Percentiles rank a stretch among this genome's conserved stretches.
Evolutionary conservation across 1,140 invertebrate species (phyloP).

Genomic region (Pentalonia nigronervosa): DNA sequence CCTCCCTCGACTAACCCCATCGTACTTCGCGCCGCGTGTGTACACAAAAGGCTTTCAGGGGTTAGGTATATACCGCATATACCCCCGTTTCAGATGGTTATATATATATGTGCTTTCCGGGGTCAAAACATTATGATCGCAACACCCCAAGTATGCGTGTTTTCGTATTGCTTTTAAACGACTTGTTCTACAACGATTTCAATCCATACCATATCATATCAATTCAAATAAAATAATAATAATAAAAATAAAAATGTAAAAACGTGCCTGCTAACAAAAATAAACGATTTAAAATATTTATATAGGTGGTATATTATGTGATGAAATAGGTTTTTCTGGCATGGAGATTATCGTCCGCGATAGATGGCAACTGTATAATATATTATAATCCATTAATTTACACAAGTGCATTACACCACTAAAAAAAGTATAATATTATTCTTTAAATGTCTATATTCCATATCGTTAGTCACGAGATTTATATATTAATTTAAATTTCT

Average conservation of each 20-base stretch:
- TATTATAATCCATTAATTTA: not conserved
- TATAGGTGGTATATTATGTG: too few species aligned
- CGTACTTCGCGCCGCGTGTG: not conserved
- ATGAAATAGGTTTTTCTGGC: too few species aligned
- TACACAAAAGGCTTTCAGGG: constrained; percentile 18
- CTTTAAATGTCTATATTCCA: not conserved
- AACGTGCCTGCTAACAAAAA: too few species aligned
- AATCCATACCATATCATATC: not conserved
- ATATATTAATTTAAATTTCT: not conserved
- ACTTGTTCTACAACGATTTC: not conserved
- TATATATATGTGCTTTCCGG: not conserved
- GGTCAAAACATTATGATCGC: constrained; percentile 43
- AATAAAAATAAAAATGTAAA: not conserved
- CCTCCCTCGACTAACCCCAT: not conserved
- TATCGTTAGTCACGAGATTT: not conserved
- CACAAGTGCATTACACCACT: not conserved
- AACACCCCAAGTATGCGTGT: not conserved
- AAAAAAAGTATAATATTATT: not conserved
- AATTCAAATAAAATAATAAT: not conserved
- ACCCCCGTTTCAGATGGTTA: not conserved
- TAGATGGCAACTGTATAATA: not conserved
- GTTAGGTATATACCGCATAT: not conserved
- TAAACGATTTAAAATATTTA: too few species aligned
- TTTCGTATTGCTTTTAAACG: not conserved
- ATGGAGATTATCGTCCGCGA: not conserved